Evolutionary conservation across 2,797 vertebrate species (phyloP).

Genomic region (Dromococcyx pavoninus): DNA sequence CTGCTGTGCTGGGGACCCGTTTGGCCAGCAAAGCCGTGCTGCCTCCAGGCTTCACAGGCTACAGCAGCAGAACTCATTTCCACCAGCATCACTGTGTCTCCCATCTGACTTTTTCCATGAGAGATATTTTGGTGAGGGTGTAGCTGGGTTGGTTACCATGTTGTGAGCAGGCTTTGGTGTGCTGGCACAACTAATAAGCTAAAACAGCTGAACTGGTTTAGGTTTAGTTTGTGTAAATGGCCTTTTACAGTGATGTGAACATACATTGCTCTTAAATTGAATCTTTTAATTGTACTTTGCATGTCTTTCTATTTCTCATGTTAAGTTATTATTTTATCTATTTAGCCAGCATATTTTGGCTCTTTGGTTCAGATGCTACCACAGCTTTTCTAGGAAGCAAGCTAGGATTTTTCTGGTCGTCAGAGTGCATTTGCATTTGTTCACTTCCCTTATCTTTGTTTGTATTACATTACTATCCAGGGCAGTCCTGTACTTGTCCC

Average conservation of each 20-base stretch:
- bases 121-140: not conserved
- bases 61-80: not conserved
- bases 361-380: not conserved
- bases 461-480: not conserved
- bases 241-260: not conserved
- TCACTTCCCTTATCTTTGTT: constrained; percentile 52
- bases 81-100: not conserved
- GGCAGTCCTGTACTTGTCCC: not conserved
- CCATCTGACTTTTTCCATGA: not conserved
- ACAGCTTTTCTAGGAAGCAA: constrained; percentile 1
- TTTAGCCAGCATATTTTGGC: not conserved
- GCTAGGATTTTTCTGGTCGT: not conserved
- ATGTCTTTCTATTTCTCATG: constrained; percentile 2
- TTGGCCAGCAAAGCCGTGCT: fast-evolving
- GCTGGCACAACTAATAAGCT: not conserved
- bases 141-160: not conserved
- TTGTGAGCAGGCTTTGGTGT: not conserved
- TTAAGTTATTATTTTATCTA: not conserved
- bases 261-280: not conserved
- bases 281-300: not conserved
- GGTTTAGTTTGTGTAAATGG: not conserved
- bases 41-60: not conserved
- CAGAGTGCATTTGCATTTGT: constrained; percentile 6
- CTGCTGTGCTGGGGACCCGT: no score
- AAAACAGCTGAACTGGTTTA: not conserved